phyloP scores from a whole-genome alignment of 2,113 vertebrate genomes.

The Aplodontia rufa region DNA sequence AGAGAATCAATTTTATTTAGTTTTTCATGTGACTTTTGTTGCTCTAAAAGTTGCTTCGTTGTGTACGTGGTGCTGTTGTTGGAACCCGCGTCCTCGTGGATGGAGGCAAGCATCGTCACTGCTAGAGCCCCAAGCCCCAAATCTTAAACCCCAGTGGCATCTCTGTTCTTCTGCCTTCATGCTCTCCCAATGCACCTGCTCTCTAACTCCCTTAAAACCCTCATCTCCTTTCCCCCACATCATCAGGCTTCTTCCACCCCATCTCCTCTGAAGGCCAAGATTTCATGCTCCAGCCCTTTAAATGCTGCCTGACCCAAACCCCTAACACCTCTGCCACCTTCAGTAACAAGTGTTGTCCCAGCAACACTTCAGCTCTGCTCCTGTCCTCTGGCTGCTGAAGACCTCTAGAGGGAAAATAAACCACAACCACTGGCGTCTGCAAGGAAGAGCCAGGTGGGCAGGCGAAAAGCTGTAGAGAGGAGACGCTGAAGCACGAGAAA shows the following conservation, averaged over 20 bases:
- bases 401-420: background rate
- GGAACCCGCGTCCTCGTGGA: too few relatives aligned
- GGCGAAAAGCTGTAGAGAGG: background rate
- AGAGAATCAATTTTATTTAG: too few relatives aligned
- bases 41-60: too few relatives aligned
- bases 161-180: background rate
- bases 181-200: background rate
- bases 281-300: background rate
- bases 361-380: background rate
- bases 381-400: background rate
- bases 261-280: background rate
- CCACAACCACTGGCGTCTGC: background rate
- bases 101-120: too few relatives aligned
- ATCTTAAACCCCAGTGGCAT: background rate
- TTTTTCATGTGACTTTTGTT: too few relatives aligned
- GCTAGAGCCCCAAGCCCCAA: background rate
- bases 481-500: rapidly evolving
- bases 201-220: background rate
- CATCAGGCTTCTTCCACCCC: background rate
- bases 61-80: too few relatives aligned
- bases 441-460: background rate
- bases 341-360: background rate
- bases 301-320: background rate
- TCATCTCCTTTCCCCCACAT: background rate
- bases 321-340: background rate